Evolutionary conservation across 2,113 vertebrate genomes (phyloP).

Genomic region (Tychaedon coryphoeus): DNA sequence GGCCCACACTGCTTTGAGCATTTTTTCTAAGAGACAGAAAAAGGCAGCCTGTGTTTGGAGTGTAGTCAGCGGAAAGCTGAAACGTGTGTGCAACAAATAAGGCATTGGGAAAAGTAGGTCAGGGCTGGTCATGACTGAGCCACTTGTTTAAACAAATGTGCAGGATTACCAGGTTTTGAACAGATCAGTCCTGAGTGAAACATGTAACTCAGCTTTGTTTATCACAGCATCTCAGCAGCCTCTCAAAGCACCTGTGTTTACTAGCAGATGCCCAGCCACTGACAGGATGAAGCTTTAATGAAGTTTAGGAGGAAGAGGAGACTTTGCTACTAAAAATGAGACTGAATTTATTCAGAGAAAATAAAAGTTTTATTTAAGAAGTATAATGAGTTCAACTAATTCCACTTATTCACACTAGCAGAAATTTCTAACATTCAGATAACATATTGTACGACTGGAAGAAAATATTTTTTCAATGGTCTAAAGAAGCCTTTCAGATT

Average conservation of each 20-base stretch:
- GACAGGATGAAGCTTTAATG: not conserved
- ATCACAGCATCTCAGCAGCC: not conserved
- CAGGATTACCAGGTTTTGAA: conserved; percentile 6
- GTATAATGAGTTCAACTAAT: not conserved
- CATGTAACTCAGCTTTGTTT: not conserved
- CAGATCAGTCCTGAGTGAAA: not conserved
- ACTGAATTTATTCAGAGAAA: not conserved
- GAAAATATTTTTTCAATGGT: not conserved
- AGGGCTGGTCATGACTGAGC: not conserved
- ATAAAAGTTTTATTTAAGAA: not conserved
- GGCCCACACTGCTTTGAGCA: not conserved
- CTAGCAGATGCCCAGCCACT: accelerated
- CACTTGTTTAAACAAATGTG: not conserved
- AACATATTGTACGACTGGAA: not conserved
- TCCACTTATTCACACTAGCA: not conserved
- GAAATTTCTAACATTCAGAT: not conserved
- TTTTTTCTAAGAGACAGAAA: not conserved
- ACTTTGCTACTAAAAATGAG: not conserved
- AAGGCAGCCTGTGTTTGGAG: not conserved
- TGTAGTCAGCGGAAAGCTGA: not conserved
- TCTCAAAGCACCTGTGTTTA: not conserved
- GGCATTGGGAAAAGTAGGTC: not conserved
- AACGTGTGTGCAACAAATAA: not conserved
- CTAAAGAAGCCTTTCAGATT: not conserved
- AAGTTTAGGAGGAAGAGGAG: not conserved